Percentiles rank a stretch among this genome's conserved stretches.
Evolutionary conservation across 1,140 invertebrate genomes (phyloP).

Genomic region (Elymnias hypermnestra): DNA sequence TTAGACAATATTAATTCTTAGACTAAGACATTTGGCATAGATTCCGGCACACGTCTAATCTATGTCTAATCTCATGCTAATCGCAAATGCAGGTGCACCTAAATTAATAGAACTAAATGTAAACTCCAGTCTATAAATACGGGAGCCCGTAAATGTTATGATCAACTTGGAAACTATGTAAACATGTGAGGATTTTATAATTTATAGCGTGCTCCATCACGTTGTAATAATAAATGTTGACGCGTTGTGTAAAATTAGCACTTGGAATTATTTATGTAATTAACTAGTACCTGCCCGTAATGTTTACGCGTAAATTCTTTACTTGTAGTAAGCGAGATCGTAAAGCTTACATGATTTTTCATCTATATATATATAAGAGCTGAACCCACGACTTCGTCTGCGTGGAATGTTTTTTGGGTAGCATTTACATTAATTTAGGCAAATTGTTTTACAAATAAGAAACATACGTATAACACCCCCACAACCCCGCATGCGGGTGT

Average conservation of each 20-base stretch:
- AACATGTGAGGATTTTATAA: constrained; percentile 9
- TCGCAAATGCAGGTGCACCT: constrained; percentile 14
- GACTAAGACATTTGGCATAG: constrained; percentile 17
- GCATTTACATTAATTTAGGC: too few species aligned
- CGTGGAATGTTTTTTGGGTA: too few species aligned
- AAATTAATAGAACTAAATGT: constrained; percentile 15
- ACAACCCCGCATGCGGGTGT: too few species aligned
- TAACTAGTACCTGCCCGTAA: background rate
- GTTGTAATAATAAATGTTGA: constrained; percentile 12
- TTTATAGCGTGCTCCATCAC: constrained; percentile 9
- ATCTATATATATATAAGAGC: too few species aligned
- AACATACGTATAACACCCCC: too few species aligned
- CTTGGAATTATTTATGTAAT: constrained; percentile 2
- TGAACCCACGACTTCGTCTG: too few species aligned
- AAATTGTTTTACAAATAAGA: too few species aligned
- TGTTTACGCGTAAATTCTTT: too few species aligned
- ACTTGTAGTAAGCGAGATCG: too few species aligned
- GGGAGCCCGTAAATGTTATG: constrained; percentile 6
- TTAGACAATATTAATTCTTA: background rate
- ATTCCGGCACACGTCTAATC: background rate
- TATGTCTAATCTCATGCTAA: constrained; percentile 1
- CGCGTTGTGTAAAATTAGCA: constrained; percentile 4
- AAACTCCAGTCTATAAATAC: constrained; percentile 10
- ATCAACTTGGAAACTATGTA: constrained; percentile 14
- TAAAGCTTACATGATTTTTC: too few species aligned